phyloP scores from a whole-genome alignment of 2,113 vertebrate species.

The Phrynocephalus versicolor region DNA sequence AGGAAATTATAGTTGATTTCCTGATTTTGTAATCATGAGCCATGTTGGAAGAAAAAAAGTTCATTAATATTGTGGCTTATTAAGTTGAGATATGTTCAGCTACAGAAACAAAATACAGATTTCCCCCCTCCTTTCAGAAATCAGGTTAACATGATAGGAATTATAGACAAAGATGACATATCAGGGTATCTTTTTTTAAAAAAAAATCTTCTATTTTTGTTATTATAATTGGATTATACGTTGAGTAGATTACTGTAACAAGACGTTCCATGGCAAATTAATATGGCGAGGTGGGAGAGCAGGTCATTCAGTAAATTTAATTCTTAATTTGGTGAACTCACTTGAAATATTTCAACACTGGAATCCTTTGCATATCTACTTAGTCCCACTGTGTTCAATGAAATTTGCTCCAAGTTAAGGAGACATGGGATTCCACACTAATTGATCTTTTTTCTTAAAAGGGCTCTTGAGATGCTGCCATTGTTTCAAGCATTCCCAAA shows the following conservation, averaged over 20 bases:
- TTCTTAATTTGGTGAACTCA: conserved; percentile 71
- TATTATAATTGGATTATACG: conserved; percentile 89
- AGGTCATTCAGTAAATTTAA: conserved; percentile 75
- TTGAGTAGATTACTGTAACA: conserved; percentile 86
- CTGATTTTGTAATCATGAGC: not conserved
- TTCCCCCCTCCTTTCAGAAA: conserved; percentile 24
- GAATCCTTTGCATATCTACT: not conserved
- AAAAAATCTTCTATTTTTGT: conserved; percentile 78
- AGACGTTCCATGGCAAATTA: conserved; percentile 82
- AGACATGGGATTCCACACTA: not conserved
- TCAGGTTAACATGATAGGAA: conserved; percentile 64
- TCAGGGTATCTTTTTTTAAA: conserved; percentile 40
- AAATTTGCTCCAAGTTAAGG: not conserved
- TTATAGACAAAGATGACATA: conserved; percentile 27
- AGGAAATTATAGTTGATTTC: not conserved
- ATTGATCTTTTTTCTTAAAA: conserved; percentile 51
- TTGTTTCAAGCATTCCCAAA: not conserved
- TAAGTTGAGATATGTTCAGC: not conserved
- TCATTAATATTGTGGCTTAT: not conserved
- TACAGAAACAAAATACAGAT: conserved; percentile 37
- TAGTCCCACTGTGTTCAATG: not conserved
- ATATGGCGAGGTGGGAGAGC: conserved; percentile 70
- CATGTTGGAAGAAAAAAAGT: not conserved
- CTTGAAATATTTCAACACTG: conserved; percentile 66
- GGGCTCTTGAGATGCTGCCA: not conserved